A percentile compares a stretch with the other conserved stretches of the same genome.
Conservation (phyloP, 2,797 vertebrate species). For the Antennarius maculatus region DNA sequence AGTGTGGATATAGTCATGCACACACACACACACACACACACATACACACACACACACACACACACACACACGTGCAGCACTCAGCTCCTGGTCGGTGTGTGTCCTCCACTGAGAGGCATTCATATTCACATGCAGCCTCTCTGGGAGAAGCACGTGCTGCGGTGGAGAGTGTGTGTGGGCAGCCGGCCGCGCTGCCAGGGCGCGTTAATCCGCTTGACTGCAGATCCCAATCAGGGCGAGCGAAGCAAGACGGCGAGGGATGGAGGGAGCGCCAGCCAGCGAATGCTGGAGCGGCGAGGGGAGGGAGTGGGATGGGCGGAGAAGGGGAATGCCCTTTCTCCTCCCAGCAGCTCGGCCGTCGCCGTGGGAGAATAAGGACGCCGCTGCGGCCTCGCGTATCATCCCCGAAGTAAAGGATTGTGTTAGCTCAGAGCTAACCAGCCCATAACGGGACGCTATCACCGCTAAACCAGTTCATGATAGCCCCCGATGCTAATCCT, state of each 20-base stretch:
- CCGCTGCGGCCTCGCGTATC: slow-evolving; percentile 23
- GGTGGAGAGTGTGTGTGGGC: slow-evolving; percentile 12
- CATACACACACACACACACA: slow-evolving; percentile 41
- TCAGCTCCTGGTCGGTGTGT: slow-evolving; percentile 29
- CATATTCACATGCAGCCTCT: too few relatives aligned
- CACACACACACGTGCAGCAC: slow-evolving; percentile 43
- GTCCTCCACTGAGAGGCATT: too few relatives aligned
- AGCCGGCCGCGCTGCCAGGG: slow-evolving; percentile 81
- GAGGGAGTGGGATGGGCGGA: slow-evolving; percentile 37
- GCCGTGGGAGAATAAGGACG: slow-evolving; percentile 45
- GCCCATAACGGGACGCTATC: neutral
- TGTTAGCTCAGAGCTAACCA: neutral
- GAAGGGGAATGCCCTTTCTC: slow-evolving; percentile 59
- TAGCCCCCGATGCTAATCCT: slow-evolving; percentile 45
- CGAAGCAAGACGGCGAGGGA: slow-evolving; percentile 66
- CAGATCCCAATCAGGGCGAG: slow-evolving; percentile 82
- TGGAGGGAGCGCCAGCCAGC: slow-evolving; percentile 47
- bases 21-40: slow-evolving; percentile 34
- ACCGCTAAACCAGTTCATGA: too few relatives aligned
- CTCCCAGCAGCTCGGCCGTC: slow-evolving; percentile 52
- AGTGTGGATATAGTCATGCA: slow-evolving; percentile 70
- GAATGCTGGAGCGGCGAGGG: slow-evolving; percentile 51
- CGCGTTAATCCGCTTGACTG: slow-evolving; percentile 84
- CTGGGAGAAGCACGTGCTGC: too few relatives aligned
- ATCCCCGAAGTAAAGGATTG: slow-evolving; percentile 9